Base-by-base conservation (phyloP, 2,797 vertebrate species). In the Saxicola maurus region DNA sequence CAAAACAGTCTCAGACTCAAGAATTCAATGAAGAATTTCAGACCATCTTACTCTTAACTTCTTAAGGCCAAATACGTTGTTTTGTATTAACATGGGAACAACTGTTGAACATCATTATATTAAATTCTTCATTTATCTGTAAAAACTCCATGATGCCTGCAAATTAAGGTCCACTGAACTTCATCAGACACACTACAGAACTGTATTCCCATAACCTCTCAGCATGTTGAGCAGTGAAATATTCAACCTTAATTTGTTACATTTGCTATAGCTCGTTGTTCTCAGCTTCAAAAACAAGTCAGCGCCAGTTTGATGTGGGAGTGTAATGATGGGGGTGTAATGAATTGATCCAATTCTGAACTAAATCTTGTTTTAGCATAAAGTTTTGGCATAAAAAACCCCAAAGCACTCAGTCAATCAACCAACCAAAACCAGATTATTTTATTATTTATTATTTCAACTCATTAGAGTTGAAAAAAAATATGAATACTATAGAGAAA, bases 261-360 rank as follows among this genome's bases (percentile, higher is more conserved):
- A 87, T 5, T 80, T 72, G 71, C 77, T 51, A 57, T 28, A 91
- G 55, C 37, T 83, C 67, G 77, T 57, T 88, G 86, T 91, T 94
- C 82, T 87, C 79, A 87, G 66, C 46, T 89, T 94, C 24, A 3
- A 90, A 85, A 94, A 92, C 71, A 92, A 88, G 82, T 73, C 84
- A 69, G 42, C 0, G 3, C 45, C 45, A 71, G 85, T 82, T 74
- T 91, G 67, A 82, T 81, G 88, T 89, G 80, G 69, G 75, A 93
- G 59, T n/a, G n/a, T n/a, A n/a, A n/a, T 80, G 76, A 59, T 83
- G 72, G 73, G 61, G 89, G 60, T n/a, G 8, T 66, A 89, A 91
- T 87, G 25, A 86, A 90, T 78, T 59, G 91, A 94, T 73, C 60
- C 40, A 89, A 33, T 46, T 86, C 66, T 93, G 74, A 94, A 87